Conservation (phyloP, 2,113 vertebrate species). For the Anarrhichthys ocellatus region DNA sequence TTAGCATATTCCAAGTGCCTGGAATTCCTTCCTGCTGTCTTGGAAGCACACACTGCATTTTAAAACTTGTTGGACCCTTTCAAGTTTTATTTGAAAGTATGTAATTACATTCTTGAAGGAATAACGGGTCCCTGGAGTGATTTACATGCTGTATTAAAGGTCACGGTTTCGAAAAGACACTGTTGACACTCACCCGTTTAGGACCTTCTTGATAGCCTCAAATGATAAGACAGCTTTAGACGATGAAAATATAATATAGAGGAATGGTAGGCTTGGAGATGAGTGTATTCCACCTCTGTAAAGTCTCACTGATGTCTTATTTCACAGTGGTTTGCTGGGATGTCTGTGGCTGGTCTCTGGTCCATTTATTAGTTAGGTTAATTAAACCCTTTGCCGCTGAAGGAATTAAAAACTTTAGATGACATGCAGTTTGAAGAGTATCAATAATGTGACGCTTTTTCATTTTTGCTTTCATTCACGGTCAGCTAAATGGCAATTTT, state of each 20-base stretch:
- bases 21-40: constrained; percentile 95
- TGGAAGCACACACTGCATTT: constrained; percentile 95
- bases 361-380: constrained; percentile 35
- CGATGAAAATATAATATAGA: constrained; percentile 56
- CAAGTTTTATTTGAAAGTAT: constrained; percentile 99
- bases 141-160: constrained; percentile 98
- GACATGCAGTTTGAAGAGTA: constrained; percentile 6
- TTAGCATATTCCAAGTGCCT: constrained; percentile 98
- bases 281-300: constrained; percentile 10
- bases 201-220: constrained; percentile 64
- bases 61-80: constrained; percentile 98
- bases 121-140: constrained; percentile 93
- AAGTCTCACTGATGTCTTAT: constrained; percentile 37
- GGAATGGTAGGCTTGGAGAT: constrained; percentile 22
- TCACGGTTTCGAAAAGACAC: constrained; percentile 92
- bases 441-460: constrained; percentile 16
- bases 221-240: constrained; percentile 60
- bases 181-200: constrained; percentile 85
- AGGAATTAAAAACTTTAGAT: constrained; percentile 2
- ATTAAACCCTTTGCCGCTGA: constrained; percentile 21
- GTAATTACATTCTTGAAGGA: constrained; percentile 99
- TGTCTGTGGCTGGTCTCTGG: constrained; percentile 14
- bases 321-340: constrained; percentile 15
- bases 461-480: constrained; percentile 1
- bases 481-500: constrained; percentile 42